phyloP scores from a whole-genome alignment of 2,888 invertebrate species.

The Andrena praecox region DNA sequence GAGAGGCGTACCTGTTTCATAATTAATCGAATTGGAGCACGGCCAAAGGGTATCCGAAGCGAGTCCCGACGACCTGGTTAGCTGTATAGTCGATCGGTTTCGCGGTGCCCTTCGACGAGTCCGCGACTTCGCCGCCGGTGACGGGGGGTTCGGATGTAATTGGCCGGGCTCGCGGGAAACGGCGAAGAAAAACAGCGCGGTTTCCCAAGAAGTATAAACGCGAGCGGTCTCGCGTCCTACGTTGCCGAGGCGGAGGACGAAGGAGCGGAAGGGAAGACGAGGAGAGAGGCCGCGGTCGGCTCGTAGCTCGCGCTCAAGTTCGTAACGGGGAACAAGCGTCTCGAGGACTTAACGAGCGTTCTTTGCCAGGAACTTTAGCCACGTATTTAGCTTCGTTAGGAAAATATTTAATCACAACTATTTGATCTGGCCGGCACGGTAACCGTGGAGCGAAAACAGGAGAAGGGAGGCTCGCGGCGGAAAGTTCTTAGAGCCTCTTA shows the following conservation, averaged over 20 bases:
- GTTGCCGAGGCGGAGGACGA: background rate
- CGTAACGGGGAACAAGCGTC: conserved; percentile 17
- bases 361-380: conserved; percentile 24
- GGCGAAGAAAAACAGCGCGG: conserved; percentile 8
- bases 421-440: background rate
- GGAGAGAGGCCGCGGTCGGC: background rate
- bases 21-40: conserved; percentile 74
- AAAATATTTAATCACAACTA: conserved; percentile 42
- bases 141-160: conserved; percentile 49
- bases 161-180: conserved; percentile 19
- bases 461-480: background rate
- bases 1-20: conserved; percentile 72
- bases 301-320: conserved; percentile 7
- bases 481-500: conserved; percentile 21
- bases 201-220: background rate
- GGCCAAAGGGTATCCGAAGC: conserved; percentile 69
- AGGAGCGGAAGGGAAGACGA: no score
- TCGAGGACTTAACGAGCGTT: conserved; percentile 32
- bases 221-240: conserved; percentile 1
- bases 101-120: conserved; percentile 62
- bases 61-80: conserved; percentile 70
- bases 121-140: conserved; percentile 42
- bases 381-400: conserved; percentile 25
- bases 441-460: conserved; percentile 3
- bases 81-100: conserved; percentile 61